phyloP scores from a whole-genome alignment of 1,140 invertebrate species.

The Parapsyche elsis region DNA sequence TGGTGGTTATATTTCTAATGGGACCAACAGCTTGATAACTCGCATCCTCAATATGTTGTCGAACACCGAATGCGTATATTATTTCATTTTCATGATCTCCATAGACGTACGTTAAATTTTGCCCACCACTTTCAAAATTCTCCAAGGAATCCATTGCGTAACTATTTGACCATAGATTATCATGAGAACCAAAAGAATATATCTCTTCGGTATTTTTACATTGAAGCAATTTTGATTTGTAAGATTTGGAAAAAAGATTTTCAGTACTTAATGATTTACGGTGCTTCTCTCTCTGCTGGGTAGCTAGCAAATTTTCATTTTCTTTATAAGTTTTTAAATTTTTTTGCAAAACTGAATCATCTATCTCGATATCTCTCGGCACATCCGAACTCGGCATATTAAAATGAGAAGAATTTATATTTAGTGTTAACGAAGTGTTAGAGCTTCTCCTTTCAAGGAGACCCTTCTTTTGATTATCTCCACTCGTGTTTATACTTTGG shows the following conservation, averaged over 20 bases:
- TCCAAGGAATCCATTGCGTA: slow-evolving; percentile 57
- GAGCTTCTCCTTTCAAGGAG: slow-evolving; percentile 63
- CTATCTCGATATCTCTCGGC: slow-evolving; percentile 64
- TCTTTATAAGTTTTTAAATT: slow-evolving; percentile 41
- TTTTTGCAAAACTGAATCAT: slow-evolving; percentile 57
- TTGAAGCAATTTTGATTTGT: slow-evolving; percentile 61
- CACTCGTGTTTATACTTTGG: slow-evolving; percentile 62
- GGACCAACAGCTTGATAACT: slow-evolving; percentile 57
- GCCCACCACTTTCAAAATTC: slow-evolving; percentile 58
- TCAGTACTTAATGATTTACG: slow-evolving; percentile 71
- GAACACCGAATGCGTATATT: slow-evolving; percentile 63
- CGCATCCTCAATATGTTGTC: slow-evolving; percentile 50
- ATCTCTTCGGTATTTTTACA: slow-evolving; percentile 59
- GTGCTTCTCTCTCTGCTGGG: slow-evolving; percentile 63
- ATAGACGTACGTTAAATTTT: slow-evolving; percentile 64
- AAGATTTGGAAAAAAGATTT: slow-evolving; percentile 67
- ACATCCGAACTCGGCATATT: slow-evolving; percentile 56
- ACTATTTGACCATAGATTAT: slow-evolving; percentile 64
- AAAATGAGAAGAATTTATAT: slow-evolving; percentile 50
- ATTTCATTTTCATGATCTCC: slow-evolving; percentile 66
- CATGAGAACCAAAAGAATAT: slow-evolving; percentile 65
- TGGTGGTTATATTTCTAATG: slow-evolving; percentile 71
- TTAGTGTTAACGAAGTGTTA: slow-evolving; percentile 64
- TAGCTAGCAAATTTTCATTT: slow-evolving; percentile 10
- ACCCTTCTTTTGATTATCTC: slow-evolving; percentile 61